Evolutionary conservation across 2,888 invertebrate genomes (phyloP), one percentile per base, ranked within the genome.

Genomic region (Crepidodera aurea): DNA sequence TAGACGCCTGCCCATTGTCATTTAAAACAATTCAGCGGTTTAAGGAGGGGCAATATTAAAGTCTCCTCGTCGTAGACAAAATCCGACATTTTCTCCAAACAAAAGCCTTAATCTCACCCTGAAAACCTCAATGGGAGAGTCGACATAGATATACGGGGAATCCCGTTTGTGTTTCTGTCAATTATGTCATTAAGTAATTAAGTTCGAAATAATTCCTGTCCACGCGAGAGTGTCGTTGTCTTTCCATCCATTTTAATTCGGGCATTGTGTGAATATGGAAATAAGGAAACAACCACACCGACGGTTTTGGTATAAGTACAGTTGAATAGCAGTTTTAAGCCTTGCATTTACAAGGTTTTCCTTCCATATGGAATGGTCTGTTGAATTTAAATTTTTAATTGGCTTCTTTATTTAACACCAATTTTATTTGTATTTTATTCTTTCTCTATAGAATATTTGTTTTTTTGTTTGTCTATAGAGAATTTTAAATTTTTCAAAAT

Each of bases 221-320:
- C 39, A 39, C 39, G n/a, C 10, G 39, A 39, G n/a, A n/a, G 16
- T 39, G 39, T 15, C n/a, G n/a, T n/a, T 12, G 39, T 15, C 16
- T 8, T 34, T n/a, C 34, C 39, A 34, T 40, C 40, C 25, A 40
- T 53, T 54, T 42, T 19, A 37, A 42, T 54, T 27, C 39, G n/a
- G 10, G n/a, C 27, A 54, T 54, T 54, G 54, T 54, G 40, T 40
- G 54, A 40, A 25, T 54, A 54, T 54, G 54, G 25, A 42, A 54
- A 37, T 54, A 18, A 54, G 10, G n/a, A 15, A 54, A 13, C 53
- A 12, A 22, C 3, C 6, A 22, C 22, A 22, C 3, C 22, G 10
- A 15, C 39, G 12, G 39, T 39, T 39, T 39, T 6, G 7, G 39
- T 7, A 39, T 39, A 39, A 39, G 39, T 39, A 39, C 39, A 39